Percentiles rank a stretch among this genome's conserved stretches.
phyloP scores from a whole-genome alignment of 1,140 invertebrate genomes.

The Zaprionus vittiger region DNA sequence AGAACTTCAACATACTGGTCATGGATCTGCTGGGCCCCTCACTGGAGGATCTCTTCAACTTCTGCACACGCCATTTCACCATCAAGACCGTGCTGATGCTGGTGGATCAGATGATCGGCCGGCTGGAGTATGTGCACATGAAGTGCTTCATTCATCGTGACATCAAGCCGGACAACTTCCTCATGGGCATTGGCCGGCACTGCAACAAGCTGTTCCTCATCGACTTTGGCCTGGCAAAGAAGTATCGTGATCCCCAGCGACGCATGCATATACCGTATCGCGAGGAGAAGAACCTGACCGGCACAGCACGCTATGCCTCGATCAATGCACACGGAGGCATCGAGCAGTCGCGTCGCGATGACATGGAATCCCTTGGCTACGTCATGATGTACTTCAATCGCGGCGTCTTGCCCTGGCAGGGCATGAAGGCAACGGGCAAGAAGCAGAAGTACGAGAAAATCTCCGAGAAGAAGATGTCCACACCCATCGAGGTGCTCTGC shows the following conservation, averaged over 20 bases:
- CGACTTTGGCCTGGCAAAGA: constrained; percentile 98
- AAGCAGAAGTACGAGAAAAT: constrained; percentile 99
- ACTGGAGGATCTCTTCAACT: constrained; percentile 98
- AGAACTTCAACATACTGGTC: constrained; percentile 97
- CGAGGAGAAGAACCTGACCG: constrained; percentile 98
- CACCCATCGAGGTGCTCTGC: constrained; percentile 96
- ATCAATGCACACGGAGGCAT: constrained; percentile 98
- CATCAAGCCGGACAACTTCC: constrained; percentile 98
- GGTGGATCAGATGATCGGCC: constrained; percentile 96
- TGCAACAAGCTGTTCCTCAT: constrained; percentile 99
- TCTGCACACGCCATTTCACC: constrained; percentile 97
- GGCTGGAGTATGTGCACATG: constrained; percentile 97
- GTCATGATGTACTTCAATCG: constrained; percentile 99
- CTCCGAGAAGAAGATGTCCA: constrained; percentile 99
- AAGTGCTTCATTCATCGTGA: constrained; percentile 98
- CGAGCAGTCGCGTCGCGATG: constrained; percentile 95
- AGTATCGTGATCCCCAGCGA: constrained; percentile 95
- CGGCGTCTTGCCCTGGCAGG: constrained; percentile 97
- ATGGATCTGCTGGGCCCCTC: constrained; percentile 98
- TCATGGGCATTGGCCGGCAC: constrained; percentile 98
- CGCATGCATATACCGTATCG: constrained; percentile 96
- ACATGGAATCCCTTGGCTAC: constrained; percentile 98
- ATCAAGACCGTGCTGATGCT: constrained; percentile 99
- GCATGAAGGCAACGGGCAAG: constrained; percentile 96
- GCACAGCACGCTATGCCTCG: constrained; percentile 98